phyloP scores from a whole-genome alignment of 2,113 vertebrate species.

The Phainopepla nitens region DNA sequence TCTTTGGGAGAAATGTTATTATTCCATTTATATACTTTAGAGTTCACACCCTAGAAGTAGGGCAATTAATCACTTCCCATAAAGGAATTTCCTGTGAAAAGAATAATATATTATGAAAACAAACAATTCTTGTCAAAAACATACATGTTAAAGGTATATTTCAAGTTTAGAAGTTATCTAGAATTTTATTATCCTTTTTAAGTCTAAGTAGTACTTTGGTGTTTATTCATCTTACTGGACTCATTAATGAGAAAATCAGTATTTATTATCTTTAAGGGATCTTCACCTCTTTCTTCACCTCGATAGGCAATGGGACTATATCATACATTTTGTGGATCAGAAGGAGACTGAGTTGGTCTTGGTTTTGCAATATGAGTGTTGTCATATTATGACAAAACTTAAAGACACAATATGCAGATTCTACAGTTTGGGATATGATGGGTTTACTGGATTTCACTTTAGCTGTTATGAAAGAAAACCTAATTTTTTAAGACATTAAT shows the following conservation, averaged over 20 bases:
- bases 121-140: not conserved
- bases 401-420: not conserved
- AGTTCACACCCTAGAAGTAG: not conserved
- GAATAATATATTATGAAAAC: not conserved
- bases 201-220: not conserved
- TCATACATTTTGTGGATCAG: not conserved
- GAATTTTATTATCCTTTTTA: not conserved
- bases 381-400: not conserved
- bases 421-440: not conserved
- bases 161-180: not conserved
- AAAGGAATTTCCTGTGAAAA: not conserved
- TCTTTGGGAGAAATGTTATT: not conserved
- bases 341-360: not conserved
- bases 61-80: not conserved
- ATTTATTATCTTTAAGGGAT: not conserved
- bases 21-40: not conserved
- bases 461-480: not conserved
- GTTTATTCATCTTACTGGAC: not conserved
- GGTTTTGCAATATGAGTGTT: not conserved
- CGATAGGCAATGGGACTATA: not conserved
- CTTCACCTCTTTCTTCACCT: not conserved
- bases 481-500: not conserved
- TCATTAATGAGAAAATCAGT: not conserved
- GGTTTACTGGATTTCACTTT: not conserved
- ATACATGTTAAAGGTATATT: not conserved